Percentiles rank a stretch among this genome's conserved stretches.
Evolutionary conservation across 2,113 vertebrate genomes (phyloP).

Genomic region (Campylorhamphus procurvoides): DNA sequence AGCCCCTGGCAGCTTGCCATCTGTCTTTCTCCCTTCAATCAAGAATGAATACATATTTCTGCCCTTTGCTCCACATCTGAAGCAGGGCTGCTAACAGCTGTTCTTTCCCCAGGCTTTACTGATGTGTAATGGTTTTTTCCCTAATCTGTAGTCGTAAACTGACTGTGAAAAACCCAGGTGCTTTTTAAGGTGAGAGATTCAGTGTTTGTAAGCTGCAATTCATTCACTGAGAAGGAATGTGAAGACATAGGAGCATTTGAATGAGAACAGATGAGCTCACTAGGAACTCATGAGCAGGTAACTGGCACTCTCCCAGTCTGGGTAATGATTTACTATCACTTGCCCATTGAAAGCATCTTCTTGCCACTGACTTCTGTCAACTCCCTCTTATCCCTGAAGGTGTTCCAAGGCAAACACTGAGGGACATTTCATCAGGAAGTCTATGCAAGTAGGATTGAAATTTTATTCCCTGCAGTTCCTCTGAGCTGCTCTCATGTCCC

Average conservation of each 20-base stretch:
- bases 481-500: not conserved
- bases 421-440: not conserved
- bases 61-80: not conserved
- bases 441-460: not conserved
- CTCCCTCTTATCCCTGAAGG: not conserved
- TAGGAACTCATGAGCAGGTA: not conserved
- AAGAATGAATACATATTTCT: not conserved
- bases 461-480: not conserved
- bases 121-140: not conserved
- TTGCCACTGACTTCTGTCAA: not conserved
- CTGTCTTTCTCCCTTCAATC: not conserved
- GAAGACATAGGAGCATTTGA: not conserved
- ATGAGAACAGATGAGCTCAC: slow-evolving; percentile 17
- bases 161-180: not conserved
- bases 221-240: not conserved
- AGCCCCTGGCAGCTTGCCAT: not conserved
- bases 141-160: not conserved
- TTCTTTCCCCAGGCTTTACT: not conserved
- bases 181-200: not conserved
- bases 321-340: not conserved
- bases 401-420: not conserved
- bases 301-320: not conserved
- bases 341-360: not conserved
- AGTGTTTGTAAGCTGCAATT: not conserved
- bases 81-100: not conserved